Base-by-base conservation (phyloP, 2,113 vertebrate genomes). In the Gasterosteus nipponicus region DNA sequence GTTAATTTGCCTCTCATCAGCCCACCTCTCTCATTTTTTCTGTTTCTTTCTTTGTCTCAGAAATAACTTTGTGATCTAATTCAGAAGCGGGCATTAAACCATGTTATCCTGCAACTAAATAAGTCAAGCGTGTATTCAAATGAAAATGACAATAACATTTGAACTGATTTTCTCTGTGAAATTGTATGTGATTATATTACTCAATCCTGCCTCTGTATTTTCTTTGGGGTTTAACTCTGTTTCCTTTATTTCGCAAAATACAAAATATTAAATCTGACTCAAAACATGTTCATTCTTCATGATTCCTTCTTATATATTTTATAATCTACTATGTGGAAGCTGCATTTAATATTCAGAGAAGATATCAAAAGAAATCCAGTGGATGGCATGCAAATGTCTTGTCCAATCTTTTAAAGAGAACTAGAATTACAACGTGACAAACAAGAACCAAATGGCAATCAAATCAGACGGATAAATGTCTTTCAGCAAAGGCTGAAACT, bases 141-240 rank as follows among this genome's bases (percentile, higher is more conserved):
- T 72, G 63, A 81, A 81, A 67, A 78, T 74, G 68, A 26, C 54
- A 72, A 66, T 73, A 75, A 73, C 65, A 81, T 78, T 63, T 59
- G 46, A 75, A 80, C 73, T 75, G 58, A 75, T 83, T 85, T 83
- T 75, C 62, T n/a, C 58, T 38, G 35, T 42, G 46, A 69, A 80
- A 77, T 69, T 77, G 44, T 15, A 77, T 66, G 68, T 73, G 65
- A 85, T 75, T 73, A 73, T 54, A 62, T 83, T 72, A 76, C 65
- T 78, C 26, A 68, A 64, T 86, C 67, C 68, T 54, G 59, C 16
- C 46, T 18, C 10, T 47, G 47, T 73, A 42, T 77, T 72, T 66
- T 69, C 29, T 16, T 10, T 54, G 33, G 7, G 11, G 10, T 57
- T 56, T 47, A 16, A 33, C 12, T 59, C 29, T 78, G 35, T 61